Percentiles rank a stretch among this genome's conserved stretches.
These are phyloP conservation scores for Thryonomys swinderianus DNA, from an alignment of 2,113 vertebrate genomes.

Conservation along the genomic window DNA sequence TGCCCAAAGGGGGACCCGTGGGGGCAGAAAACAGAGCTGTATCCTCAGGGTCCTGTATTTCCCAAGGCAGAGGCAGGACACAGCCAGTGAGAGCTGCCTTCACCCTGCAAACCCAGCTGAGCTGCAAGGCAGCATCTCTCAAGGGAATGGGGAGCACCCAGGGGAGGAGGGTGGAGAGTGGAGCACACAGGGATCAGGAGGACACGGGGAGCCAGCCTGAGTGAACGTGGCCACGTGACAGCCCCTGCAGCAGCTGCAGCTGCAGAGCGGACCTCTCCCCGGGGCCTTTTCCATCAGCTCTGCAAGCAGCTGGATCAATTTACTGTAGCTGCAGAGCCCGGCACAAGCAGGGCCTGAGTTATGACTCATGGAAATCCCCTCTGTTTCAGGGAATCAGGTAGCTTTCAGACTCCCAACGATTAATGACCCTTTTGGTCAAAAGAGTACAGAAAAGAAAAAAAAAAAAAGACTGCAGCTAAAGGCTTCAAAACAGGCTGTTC, in stretches of 20 bases:
- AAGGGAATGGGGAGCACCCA: too few relatives aligned
- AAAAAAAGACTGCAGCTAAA: slow-evolving; percentile 59
- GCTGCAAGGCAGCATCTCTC: slow-evolving; percentile 26
- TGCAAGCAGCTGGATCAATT: slow-evolving; percentile 94
- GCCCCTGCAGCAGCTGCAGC: slow-evolving; percentile 81
- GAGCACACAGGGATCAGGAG: fast-evolving
- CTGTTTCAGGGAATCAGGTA: slow-evolving; percentile 84
- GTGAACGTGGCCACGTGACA: background rate
- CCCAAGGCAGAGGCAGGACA: slow-evolving; percentile 66
- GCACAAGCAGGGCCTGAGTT: slow-evolving; percentile 85
- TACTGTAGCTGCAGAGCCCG: slow-evolving; percentile 84
- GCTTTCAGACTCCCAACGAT: slow-evolving; percentile 85
- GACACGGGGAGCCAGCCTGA: background rate
- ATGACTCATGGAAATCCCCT: slow-evolving; percentile 90
- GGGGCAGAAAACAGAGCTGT: background rate
- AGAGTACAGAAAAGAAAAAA: slow-evolving; percentile 64
- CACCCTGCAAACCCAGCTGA: slow-evolving; percentile 36
- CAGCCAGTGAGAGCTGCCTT: slow-evolving; percentile 49
- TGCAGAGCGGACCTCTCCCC: slow-evolving; percentile 86
- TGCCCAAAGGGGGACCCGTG: background rate
- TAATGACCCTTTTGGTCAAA: slow-evolving; percentile 79
- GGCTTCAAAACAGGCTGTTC: slow-evolving; percentile 81
- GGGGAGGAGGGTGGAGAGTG: fast-evolving
- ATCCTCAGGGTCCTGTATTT: background rate
- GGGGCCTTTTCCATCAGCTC: slow-evolving; percentile 91